Percentiles rank a stretch among this genome's conserved stretches.
Evolutionary conservation across 2,797 vertebrate genomes (phyloP).

Genomic region (Rousettus madagascariensis): DNA sequence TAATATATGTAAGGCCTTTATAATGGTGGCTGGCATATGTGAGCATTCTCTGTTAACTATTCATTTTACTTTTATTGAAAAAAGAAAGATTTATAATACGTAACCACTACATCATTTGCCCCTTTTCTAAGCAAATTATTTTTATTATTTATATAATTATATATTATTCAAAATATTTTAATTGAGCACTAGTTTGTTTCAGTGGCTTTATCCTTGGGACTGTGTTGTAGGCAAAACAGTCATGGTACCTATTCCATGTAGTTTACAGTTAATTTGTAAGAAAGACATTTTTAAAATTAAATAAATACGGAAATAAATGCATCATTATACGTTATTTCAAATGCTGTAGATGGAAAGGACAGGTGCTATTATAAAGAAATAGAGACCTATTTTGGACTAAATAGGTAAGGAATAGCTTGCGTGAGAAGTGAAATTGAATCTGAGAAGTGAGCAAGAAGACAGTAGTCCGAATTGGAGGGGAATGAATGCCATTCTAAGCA

Average conservation of each 20-base stretch:
- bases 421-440: neutral
- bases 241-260: neutral
- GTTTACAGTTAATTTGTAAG: neutral
- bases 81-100: neutral
- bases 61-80: neutral
- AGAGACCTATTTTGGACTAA: neutral
- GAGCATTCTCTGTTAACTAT: neutral
- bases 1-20: neutral
- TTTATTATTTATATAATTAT: neutral
- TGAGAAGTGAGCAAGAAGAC: neutral
- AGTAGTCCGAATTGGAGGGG: neutral
- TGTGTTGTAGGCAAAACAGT: neutral
- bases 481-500: neutral
- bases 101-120: neutral
- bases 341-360: neutral
- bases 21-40: neutral
- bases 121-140: neutral
- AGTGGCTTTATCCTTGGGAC: neutral
- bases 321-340: neutral
- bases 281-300: neutral
- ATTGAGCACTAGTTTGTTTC: neutral
- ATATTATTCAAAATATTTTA: neutral
- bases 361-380: neutral
- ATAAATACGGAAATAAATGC: neutral
- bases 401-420: neutral